Evolutionary conservation across 2,888 invertebrate genomes (phyloP).

Genomic region (Smittia aterrima): DNA sequence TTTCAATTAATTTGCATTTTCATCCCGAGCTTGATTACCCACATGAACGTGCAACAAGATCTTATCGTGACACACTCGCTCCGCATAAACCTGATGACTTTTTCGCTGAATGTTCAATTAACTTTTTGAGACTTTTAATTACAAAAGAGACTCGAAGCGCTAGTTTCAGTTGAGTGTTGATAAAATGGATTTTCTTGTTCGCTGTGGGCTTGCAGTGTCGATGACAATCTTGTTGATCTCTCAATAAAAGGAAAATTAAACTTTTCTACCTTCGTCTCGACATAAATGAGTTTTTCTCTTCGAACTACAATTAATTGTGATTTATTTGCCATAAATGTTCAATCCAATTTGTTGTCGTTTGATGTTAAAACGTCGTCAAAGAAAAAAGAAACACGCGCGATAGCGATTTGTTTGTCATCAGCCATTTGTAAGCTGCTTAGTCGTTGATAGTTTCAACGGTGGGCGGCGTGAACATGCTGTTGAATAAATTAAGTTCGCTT

Average conservation of each 20-base stretch:
- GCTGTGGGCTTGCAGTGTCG: neutral
- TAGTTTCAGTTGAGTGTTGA: constrained; percentile 19
- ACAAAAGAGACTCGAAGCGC: neutral
- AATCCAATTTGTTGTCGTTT: constrained; percentile 3
- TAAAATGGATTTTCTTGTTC: constrained; percentile 37
- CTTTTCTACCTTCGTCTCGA: neutral
- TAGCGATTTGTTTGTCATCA: constrained; percentile 24
- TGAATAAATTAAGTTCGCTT: constrained; percentile 9
- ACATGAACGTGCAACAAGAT: constrained; percentile 25
- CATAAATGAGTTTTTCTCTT: neutral
- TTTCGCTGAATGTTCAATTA: neutral
- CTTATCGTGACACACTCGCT: constrained; percentile 24
- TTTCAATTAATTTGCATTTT: constrained; percentile 36
- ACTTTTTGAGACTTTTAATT: constrained; percentile 27
- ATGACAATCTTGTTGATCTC: neutral
- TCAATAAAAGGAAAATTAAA: neutral
- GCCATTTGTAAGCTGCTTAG: constrained; percentile 37
- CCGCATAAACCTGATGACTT: neutral
- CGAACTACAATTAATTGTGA: constrained; percentile 2
- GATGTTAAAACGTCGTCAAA: neutral
- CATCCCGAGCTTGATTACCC: constrained; percentile 11
- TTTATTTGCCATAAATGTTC: neutral
- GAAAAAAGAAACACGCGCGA: neutral
- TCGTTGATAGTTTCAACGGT: constrained; percentile 15
- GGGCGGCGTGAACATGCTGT: constrained; percentile 18